phyloP scores from a whole-genome alignment of 2,797 vertebrate species.

The Amblyopsis hoosieri region DNA sequence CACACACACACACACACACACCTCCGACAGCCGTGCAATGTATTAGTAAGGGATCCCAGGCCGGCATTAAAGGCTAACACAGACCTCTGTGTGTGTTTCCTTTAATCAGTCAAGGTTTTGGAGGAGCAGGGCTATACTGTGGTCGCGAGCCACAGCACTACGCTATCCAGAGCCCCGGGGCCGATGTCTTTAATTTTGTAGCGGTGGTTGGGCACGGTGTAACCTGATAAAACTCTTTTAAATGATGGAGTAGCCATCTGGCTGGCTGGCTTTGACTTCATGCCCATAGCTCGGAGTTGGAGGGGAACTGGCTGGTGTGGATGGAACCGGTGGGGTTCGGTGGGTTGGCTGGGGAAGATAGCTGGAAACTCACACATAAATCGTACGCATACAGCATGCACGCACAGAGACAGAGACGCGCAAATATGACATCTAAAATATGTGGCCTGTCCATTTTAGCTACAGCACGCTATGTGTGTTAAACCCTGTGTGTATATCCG shows the following conservation, averaged over 20 bases:
- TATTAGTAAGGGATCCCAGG: constrained; percentile 47
- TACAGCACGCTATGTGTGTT: too few species aligned
- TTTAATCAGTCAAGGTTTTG: constrained; percentile 66
- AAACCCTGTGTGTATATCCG: too few species aligned
- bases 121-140: constrained; percentile 59
- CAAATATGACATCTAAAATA: constrained; percentile 19
- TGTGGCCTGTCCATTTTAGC: not conserved
- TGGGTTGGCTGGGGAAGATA: constrained; percentile 44
- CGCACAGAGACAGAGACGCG: constrained; percentile 1
- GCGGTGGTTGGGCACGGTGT: constrained; percentile 69
- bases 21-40: constrained; percentile 46
- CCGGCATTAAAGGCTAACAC: constrained; percentile 62
- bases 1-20: not conserved
- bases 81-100: constrained; percentile 53
- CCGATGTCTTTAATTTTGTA: constrained; percentile 79
- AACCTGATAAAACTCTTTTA: constrained; percentile 80
- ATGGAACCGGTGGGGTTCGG: constrained; percentile 43
- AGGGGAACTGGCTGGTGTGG: constrained; percentile 54
- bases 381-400: constrained; percentile 13
- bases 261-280: constrained; percentile 46
- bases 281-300: constrained; percentile 50
- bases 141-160: constrained; percentile 60
- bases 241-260: constrained; percentile 81
- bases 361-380: constrained; percentile 54
- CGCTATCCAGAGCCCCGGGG: constrained; percentile 61